Conservation (phyloP, 2,797 vertebrate species). For the Oceanodroma leucorhoa region DNA sequence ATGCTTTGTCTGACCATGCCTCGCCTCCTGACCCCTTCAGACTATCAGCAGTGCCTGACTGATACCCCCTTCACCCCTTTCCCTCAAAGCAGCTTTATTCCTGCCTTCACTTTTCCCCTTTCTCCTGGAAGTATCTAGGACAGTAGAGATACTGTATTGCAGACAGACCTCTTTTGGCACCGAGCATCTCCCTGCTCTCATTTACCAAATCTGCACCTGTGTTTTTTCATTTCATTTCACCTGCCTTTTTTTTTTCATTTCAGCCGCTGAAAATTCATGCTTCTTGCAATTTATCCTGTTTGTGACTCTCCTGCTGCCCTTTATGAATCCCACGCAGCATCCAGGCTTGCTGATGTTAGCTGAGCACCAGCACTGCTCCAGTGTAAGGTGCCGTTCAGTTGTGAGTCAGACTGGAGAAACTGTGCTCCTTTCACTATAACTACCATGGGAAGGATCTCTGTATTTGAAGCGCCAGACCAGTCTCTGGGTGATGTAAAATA, state of each 20-base stretch:
- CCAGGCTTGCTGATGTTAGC: not conserved
- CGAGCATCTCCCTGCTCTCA: not conserved
- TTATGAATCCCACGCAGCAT: not conserved
- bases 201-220: not conserved
- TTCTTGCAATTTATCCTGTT: not conserved
- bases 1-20: accelerated
- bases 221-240: not conserved
- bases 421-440: not conserved
- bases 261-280: not conserved
- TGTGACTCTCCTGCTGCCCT: not conserved
- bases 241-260: not conserved
- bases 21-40: not conserved
- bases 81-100: not conserved
- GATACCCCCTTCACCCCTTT: not conserved
- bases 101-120: not conserved
- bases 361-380: not conserved
- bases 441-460: not conserved
- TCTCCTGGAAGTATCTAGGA: not conserved
- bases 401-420: not conserved
- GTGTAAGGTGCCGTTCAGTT: not conserved
- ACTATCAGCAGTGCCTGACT: not conserved
- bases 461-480: not conserved
- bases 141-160: not conserved
- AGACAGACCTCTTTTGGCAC: not conserved
- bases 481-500: not conserved